Conservation (phyloP, 2,113 vertebrate species). For the Hemiprocne comata region DNA sequence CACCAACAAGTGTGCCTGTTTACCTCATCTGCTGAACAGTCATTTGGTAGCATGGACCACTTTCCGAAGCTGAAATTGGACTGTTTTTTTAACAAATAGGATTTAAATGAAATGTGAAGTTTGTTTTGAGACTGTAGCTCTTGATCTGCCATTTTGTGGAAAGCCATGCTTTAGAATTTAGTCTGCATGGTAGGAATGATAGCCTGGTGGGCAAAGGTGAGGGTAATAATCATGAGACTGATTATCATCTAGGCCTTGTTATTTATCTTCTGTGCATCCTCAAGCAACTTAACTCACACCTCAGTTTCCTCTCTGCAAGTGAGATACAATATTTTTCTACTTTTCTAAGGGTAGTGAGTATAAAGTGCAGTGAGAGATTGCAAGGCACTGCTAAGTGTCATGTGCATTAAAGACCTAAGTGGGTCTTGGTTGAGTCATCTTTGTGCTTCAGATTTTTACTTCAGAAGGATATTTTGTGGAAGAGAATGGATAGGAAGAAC, state of each 20-base stretch:
- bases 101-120: background rate
- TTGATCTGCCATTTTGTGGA: background rate
- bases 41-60: background rate
- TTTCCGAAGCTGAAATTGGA: background rate
- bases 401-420: background rate
- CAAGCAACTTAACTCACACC: background rate
- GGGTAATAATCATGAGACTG: background rate
- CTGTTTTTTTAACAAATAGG: background rate
- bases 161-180: rapidly evolving
- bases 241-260: background rate
- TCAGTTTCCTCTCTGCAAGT: background rate
- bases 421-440: background rate
- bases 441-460: background rate
- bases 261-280: background rate
- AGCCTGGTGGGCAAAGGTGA: background rate
- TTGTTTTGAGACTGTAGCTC: background rate
- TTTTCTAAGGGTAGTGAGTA: background rate
- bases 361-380: background rate
- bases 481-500: background rate
- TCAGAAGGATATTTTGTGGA: background rate
- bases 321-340: background rate
- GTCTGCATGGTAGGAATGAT: background rate
- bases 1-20: background rate
- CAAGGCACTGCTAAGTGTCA: background rate
- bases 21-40: background rate